Conservation (phyloP, 1,140 invertebrate genomes). For the Diorhabda carinulata region DNA sequence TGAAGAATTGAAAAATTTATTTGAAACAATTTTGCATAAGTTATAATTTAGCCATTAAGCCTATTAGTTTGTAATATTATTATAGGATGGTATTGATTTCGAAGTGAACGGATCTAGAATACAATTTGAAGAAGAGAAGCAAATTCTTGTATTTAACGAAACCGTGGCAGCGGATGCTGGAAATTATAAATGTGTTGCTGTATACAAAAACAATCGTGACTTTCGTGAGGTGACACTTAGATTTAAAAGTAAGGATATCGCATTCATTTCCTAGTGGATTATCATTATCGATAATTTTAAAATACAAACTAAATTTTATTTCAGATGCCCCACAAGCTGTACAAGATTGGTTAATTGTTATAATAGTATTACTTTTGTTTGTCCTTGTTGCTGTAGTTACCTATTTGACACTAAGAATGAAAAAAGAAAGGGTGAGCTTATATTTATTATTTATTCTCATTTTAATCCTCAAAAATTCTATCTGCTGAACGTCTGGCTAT, state of each 20-base stretch:
- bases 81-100: slow-evolving; percentile 23
- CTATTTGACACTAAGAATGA: slow-evolving; percentile 55
- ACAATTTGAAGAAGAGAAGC: slow-evolving; percentile 47
- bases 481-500: too few species aligned
- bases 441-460: too few species aligned
- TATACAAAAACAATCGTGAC: slow-evolving; percentile 45
- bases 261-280: too few species aligned
- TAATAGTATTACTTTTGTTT: background rate
- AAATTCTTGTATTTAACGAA: slow-evolving; percentile 39
- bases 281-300: too few species aligned
- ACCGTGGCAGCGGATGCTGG: slow-evolving; percentile 47
- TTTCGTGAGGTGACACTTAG: slow-evolving; percentile 39
- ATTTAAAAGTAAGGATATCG: slow-evolving; percentile 44
- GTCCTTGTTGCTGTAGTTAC: slow-evolving; percentile 38
- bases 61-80: too few species aligned
- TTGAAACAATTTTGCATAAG: too few species aligned
- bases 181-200: slow-evolving; percentile 45
- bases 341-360: slow-evolving; percentile 1
- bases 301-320: background rate
- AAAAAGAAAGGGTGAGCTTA: slow-evolving; percentile 55
- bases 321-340: background rate
- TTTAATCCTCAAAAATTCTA: too few species aligned
- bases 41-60: too few species aligned
- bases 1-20: too few species aligned
- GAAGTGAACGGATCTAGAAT: slow-evolving; percentile 43